A percentile compares a stretch with the other conserved stretches of the same genome.
phyloP scores from a whole-genome alignment of 2,113 vertebrate species.

The Talpa occidentalis region DNA sequence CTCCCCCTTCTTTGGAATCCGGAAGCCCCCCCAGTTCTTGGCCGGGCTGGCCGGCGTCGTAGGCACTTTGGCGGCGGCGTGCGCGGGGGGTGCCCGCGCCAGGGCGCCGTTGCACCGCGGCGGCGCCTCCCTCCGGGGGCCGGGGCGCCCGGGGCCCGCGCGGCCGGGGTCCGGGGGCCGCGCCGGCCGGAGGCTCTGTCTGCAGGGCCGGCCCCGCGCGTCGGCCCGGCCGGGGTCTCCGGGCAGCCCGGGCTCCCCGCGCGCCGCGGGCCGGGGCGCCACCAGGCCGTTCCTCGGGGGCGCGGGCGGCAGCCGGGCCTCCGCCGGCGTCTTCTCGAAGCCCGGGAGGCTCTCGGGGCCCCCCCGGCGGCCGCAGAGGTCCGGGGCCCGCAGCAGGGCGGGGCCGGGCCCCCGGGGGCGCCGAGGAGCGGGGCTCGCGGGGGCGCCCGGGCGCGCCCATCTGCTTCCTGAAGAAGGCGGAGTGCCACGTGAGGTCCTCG shows the following conservation, averaged over 20 bases:
- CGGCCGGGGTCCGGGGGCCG: constrained; percentile 80
- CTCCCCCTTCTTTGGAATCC: constrained; percentile 95
- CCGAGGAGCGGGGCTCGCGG: constrained; percentile 81
- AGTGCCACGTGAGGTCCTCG: constrained; percentile 88
- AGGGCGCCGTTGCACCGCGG: constrained; percentile 88
- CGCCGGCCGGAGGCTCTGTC: constrained; percentile 87
- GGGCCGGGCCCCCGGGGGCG: constrained; percentile 65
- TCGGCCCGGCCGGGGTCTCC: constrained; percentile 83
- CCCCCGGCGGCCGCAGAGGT: constrained; percentile 59
- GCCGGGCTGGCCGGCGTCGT: constrained; percentile 87
- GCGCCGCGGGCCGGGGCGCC: not conserved
- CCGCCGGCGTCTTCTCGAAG: constrained; percentile 81
- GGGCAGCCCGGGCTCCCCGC: constrained; percentile 82
- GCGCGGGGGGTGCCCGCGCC: not conserved
- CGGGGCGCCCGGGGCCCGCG: not conserved
- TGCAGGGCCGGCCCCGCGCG: constrained; percentile 86
- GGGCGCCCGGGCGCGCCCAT: constrained; percentile 82
- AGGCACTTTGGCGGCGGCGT: constrained; percentile 87
- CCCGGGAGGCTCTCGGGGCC: constrained; percentile 73
- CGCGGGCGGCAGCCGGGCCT: constrained; percentile 81
- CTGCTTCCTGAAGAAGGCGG: constrained; percentile 88
- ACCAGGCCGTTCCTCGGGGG: constrained; percentile 85
- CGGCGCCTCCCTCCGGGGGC: constrained; percentile 80
- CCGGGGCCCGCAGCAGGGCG: constrained; percentile 67
- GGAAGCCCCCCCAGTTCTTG: constrained; percentile 96